Evolutionary conservation across 1,140 invertebrate genomes (phyloP).

Genomic region (Geopemphigus sp.): DNA sequence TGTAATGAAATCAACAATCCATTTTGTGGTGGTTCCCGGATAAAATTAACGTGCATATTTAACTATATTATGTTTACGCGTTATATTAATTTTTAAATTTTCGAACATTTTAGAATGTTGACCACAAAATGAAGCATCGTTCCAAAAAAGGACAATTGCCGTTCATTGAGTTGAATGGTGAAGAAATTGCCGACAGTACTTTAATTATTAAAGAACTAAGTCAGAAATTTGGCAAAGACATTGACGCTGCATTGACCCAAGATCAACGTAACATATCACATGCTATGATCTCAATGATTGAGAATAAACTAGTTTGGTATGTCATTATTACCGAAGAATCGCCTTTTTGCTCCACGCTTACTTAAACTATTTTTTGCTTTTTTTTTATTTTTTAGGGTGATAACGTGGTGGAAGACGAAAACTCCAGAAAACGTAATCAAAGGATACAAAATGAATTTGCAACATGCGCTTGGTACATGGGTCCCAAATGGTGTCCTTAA

Average conservation of each 20-base stretch:
- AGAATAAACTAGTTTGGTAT: constrained; percentile 85
- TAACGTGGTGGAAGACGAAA: constrained; percentile 84
- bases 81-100: background rate
- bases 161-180: constrained; percentile 89
- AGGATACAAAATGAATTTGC: constrained; percentile 86
- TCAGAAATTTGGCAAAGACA: constrained; percentile 76
- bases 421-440: constrained; percentile 79
- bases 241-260: constrained; percentile 73
- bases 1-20: background rate
- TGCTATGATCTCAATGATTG: constrained; percentile 92
- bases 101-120: constrained; percentile 76
- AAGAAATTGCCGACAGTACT: constrained; percentile 85
- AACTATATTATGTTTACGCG: too few relatives aligned
- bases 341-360: too few relatives aligned
- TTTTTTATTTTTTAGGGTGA: constrained; percentile 60
- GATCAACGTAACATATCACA: constrained; percentile 85
- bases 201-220: constrained; percentile 85
- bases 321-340: constrained; percentile 27
- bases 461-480: constrained; percentile 79
- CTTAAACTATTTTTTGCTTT: background rate
- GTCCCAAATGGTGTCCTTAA: constrained; percentile 86
- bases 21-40: too few relatives aligned
- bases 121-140: constrained; percentile 88
- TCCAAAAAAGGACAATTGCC: constrained; percentile 91
- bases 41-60: too few relatives aligned